Evolutionary conservation across 2,888 invertebrate species (phyloP), one percentile per base, ranked within the genome.

Genomic region (Leptinotarsa rubiginosa): DNA sequence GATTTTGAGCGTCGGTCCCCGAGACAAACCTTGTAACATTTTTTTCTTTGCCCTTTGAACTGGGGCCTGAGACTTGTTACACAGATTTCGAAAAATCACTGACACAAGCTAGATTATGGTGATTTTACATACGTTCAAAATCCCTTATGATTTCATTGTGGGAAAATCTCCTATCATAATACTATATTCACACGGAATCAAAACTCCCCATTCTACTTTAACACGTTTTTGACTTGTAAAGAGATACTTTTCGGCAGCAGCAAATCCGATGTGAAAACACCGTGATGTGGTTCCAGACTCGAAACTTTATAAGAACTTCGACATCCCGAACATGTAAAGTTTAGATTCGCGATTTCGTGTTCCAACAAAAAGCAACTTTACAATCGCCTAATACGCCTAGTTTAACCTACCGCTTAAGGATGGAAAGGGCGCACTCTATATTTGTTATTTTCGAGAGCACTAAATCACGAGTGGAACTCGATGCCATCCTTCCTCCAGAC

Each of bases 321-420:
- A 73, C 69, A 73, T 73, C 73, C 64, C 59, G 31, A 69, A 73
- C 69, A 73, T 18, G 52, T 47, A 74, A 74, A 71, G 68, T 74
- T 74, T 54, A 49, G 16, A 67, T 71, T 47, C 65, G 41, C 66
- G 70, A 73, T 73, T 25, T 64, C 41, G 62, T 41, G 67, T 41
- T 31, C 54, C 69, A 7, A 47, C 56, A 66, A 75, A 72, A 70
- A 74, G 67, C 65, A 69, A 75, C 70, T 69, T 49, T 52, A 72
- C 72, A 72, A 72, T 75, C 72, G 72, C 72, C 69, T 72, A 72
- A 72, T 72, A 62, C 72, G 75, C 75, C 65, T 72, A 72, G 72
- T 70, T 75, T 65, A 72, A 70, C 67, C 65, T 52, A 69, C 62
- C 62, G 69, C 72, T 22, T 49, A 59, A 59, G 47, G 69, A 49